phyloP scores from a whole-genome alignment of 2,113 vertebrate genomes.

The Lasiurus borealis region DNA sequence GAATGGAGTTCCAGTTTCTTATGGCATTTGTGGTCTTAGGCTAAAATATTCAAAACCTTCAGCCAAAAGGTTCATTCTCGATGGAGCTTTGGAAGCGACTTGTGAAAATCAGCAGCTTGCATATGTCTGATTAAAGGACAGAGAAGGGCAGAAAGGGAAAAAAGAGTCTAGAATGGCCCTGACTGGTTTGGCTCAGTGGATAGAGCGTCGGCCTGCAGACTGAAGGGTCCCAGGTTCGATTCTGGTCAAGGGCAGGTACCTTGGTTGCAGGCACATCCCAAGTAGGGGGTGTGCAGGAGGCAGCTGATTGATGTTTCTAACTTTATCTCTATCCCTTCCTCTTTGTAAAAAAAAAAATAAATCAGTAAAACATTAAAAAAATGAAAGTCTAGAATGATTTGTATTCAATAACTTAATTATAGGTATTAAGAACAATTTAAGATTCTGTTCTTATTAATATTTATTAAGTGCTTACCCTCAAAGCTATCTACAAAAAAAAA shows the following conservation, averaged over 20 bases:
- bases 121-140: slow-evolving; percentile 47
- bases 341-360: no score
- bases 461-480: slow-evolving; percentile 31
- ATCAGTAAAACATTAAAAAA: background rate
- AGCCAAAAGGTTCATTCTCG: slow-evolving; percentile 64
- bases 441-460: slow-evolving; percentile 58
- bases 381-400: slow-evolving; percentile 37
- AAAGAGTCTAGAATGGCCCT: slow-evolving; percentile 19
- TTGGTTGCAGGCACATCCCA: no score
- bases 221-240: no score
- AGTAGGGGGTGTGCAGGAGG: no score
- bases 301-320: no score
- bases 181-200: no score
- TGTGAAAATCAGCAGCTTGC: slow-evolving; percentile 61
- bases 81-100: slow-evolving; percentile 63
- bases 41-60: slow-evolving; percentile 69
- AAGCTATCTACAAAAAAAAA: slow-evolving; percentile 38
- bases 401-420: slow-evolving; percentile 47
- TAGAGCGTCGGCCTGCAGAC: no score
- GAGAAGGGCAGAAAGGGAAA: background rate
- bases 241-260: no score
- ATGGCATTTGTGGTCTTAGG: slow-evolving; percentile 69
- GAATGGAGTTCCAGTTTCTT: slow-evolving; percentile 71
- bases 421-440: slow-evolving; percentile 13
- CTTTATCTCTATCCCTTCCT: no score